Percentiles rank a stretch among this genome's conserved stretches.
Evolutionary conservation across 2,888 invertebrate species (phyloP).

Genomic region (Drosophila buzzatii): DNA sequence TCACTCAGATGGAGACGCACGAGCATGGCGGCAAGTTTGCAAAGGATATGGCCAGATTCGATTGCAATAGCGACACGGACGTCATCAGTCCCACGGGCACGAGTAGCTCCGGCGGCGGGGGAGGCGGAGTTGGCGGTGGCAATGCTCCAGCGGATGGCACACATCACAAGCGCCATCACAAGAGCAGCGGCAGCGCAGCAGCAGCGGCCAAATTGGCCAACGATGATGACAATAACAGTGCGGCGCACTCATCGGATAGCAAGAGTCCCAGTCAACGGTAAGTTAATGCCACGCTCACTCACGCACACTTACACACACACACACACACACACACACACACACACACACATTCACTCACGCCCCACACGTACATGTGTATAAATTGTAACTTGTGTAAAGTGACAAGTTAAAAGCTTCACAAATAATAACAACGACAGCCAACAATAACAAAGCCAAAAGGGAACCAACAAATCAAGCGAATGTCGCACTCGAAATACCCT

Average conservation of each 20-base stretch:
- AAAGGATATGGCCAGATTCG: slow-evolving; percentile 73
- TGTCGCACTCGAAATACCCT: slow-evolving; percentile 41
- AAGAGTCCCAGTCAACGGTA: slow-evolving; percentile 91
- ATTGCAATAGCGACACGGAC: slow-evolving; percentile 82
- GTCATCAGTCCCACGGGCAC: slow-evolving; percentile 83
- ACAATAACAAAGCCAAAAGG: slow-evolving; percentile 17
- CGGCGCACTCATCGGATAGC: slow-evolving; percentile 89
- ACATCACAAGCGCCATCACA: slow-evolving; percentile 73
- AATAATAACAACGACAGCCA: slow-evolving; percentile 39
- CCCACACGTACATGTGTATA: slow-evolving; percentile 26
- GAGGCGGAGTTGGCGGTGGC: slow-evolving; percentile 83
- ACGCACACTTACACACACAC: slow-evolving; percentile 24
- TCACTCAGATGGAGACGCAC: slow-evolving; percentile 77
- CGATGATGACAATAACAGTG: slow-evolving; percentile 90
- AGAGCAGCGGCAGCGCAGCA: slow-evolving; percentile 32
- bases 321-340: slow-evolving; percentile 16
- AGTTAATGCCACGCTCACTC: slow-evolving; percentile 46
- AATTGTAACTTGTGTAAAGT: slow-evolving; percentile 30
- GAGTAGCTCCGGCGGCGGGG: slow-evolving; percentile 86
- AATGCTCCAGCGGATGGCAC: slow-evolving; percentile 24
- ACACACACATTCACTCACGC: slow-evolving; percentile 3
- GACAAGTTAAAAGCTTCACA: slow-evolving; percentile 56
- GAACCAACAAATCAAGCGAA: slow-evolving; percentile 2
- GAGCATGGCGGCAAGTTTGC: slow-evolving; percentile 78
- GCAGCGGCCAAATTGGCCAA: slow-evolving; percentile 78